These are phyloP conservation scores for Leptura quadrifasciata DNA, from an alignment of 2,888 invertebrate genomes.

Conservation along the genomic window DNA sequence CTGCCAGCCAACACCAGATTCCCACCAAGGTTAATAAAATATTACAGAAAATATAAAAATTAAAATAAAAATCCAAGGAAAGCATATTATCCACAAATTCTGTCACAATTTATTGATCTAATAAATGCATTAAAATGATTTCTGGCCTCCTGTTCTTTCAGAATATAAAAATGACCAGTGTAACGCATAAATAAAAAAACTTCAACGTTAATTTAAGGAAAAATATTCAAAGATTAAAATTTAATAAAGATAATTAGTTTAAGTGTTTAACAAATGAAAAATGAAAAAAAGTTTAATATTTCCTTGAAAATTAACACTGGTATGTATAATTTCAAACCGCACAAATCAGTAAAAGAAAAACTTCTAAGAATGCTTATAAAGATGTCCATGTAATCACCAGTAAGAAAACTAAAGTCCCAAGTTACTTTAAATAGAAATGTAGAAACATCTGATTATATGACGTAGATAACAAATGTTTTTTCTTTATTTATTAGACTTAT, in stretches of 20 bases:
- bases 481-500: too few relatives aligned
- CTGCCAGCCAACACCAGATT: slow-evolving; percentile 89
- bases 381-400: too few relatives aligned
- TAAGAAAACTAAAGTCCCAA: too few relatives aligned
- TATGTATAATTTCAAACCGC: too few relatives aligned
- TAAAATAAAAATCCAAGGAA: slow-evolving; percentile 19
- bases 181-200: not conserved
- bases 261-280: too few relatives aligned
- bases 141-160: slow-evolving; percentile 26
- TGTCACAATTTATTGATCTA: slow-evolving; percentile 26
- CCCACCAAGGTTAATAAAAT: slow-evolving; percentile 53
- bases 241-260: not conserved
- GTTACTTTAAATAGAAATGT: too few relatives aligned
- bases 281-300: too few relatives aligned
- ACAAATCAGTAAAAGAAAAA: too few relatives aligned
- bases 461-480: too few relatives aligned
- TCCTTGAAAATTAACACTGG: too few relatives aligned
- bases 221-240: not conserved
- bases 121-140: slow-evolving; percentile 24
- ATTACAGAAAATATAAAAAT: slow-evolving; percentile 26
- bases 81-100: slow-evolving; percentile 14
- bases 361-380: too few relatives aligned
- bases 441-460: too few relatives aligned
- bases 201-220: not conserved
- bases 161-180: not conserved